Evolutionary conservation across 2,113 vertebrate genomes (phyloP).

Genomic region (Engraulis encrasicolus): DNA sequence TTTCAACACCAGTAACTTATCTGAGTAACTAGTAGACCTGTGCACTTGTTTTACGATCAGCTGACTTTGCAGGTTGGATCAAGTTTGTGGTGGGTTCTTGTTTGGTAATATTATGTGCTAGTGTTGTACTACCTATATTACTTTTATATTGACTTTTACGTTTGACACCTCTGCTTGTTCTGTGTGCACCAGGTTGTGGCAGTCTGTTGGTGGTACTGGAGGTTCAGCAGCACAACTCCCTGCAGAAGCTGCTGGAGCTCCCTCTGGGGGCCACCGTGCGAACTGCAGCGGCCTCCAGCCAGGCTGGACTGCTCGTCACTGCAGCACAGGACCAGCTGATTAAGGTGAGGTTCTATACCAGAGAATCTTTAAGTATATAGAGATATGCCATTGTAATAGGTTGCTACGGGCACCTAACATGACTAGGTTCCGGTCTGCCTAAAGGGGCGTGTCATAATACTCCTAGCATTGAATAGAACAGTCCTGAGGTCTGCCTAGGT

Average conservation of each 20-base stretch:
- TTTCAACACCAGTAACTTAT: background rate
- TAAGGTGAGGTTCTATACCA: conserved; percentile 74
- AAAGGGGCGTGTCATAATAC: too few relatives aligned
- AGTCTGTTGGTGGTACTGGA: conserved; percentile 66
- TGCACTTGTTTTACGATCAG: too few relatives aligned
- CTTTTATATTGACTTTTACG: background rate
- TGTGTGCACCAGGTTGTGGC: conserved; percentile 69
- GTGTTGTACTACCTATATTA: background rate
- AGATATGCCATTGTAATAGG: too few relatives aligned
- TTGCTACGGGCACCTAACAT: too few relatives aligned
- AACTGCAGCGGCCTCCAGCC: conserved; percentile 62
- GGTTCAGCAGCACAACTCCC: conserved; percentile 50
- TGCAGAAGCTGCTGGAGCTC: conserved; percentile 68
- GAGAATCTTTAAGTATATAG: too few relatives aligned
- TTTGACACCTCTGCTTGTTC: background rate
- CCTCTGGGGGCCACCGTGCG: conserved; percentile 71
- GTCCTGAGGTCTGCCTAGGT: too few relatives aligned
- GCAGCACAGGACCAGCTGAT: conserved; percentile 77
- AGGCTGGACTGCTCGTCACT: conserved; percentile 66
- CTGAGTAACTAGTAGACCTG: too few relatives aligned
- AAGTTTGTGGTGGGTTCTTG: too few relatives aligned
- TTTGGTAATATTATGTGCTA: too few relatives aligned
- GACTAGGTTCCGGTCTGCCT: too few relatives aligned
- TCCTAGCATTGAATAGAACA: too few relatives aligned
- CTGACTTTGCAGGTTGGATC: too few relatives aligned